These are phyloP conservation scores for Poeciliopsis turrubarensis DNA, from an alignment of 2,113 vertebrate genomes.

Conservation along the genomic window DNA sequence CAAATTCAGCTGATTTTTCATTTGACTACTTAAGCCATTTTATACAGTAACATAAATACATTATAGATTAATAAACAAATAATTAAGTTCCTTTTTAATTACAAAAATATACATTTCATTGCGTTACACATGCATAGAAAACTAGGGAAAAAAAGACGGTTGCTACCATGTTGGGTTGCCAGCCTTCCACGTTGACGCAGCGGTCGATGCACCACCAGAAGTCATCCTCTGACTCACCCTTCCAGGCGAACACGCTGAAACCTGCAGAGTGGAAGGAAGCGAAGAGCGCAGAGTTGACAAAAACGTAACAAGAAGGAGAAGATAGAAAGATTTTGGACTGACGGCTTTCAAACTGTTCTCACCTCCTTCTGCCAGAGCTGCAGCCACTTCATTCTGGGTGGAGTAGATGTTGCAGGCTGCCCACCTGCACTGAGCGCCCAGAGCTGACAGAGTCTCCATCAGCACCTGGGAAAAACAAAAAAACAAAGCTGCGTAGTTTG, in stretches of 20 bases:
- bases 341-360: conserved; percentile 40
- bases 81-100: too few species aligned
- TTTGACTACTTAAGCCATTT: too few species aligned
- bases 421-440: conserved; percentile 97
- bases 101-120: too few species aligned
- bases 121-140: neutral
- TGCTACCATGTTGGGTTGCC: conserved; percentile 98
- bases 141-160: neutral
- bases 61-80: too few species aligned
- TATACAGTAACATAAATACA: too few species aligned
- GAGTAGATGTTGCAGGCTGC: conserved; percentile 99
- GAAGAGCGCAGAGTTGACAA: neutral
- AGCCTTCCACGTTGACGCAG: conserved; percentile 96
- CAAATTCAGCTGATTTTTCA: too few species aligned
- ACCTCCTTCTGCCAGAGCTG: conserved; percentile 95
- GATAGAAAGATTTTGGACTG: neutral
- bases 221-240: conserved; percentile 97
- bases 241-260: conserved; percentile 97
- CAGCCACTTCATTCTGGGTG: conserved; percentile 97
- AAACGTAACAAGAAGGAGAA: too few species aligned
- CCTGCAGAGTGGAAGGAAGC: conserved; percentile 69
- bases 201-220: conserved; percentile 99
- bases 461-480: conserved; percentile 82
- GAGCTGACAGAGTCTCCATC: conserved; percentile 94
- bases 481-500: too few species aligned